Base-by-base conservation (phyloP, 2,797 vertebrate species). In the Erpetoichthys calabaricus region DNA sequence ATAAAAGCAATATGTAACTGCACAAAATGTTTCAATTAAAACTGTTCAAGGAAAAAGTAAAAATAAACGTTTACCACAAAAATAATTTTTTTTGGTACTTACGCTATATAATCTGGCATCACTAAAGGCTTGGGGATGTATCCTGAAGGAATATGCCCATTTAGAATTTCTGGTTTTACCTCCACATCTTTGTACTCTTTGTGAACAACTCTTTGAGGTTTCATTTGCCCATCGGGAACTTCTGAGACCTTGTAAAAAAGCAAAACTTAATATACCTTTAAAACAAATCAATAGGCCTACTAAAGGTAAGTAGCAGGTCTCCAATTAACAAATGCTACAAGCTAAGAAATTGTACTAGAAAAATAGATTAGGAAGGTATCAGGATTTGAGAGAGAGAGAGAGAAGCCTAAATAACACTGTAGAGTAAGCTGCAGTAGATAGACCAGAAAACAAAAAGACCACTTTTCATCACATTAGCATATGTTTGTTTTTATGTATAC, bases 101-200 rank as follows among this genome's bases (percentile, higher is more conserved):
- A 98, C 94, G 83, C 90, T 4, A 98, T 76, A 25, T 98, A 98
- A 74, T 98, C 95, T 0, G 94, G 91, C 75, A 98, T 89, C 59
- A 98, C 84, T 6, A 98, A 87, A 1, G 94, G 94, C 64, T 94
- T 96, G 0, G 95, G 95, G 59, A 95, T 94, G 76, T 95, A 86
- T 43, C 95, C 95, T 0, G 90, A 79, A 1, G 94, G 94, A 57
- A 98, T 97, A 6, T 86, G 71, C 45, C 90, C 90, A 68, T 90
- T 93, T 9, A 91, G 57, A 2, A 91, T 54, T 60, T 87, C 86
- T 0, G 84, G 75, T 55, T 80, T 83, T 70, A 70, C 57, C 57
- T 78, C 70, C n/a, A 65, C 45, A 43, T 73, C 60, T 57, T 72
- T 77, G 42, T 65, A 5, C 41, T 74, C 73, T 64, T 70, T 77